phyloP scores from a whole-genome alignment of 2,113 vertebrate genomes.

The Opisthocomus hoazin region DNA sequence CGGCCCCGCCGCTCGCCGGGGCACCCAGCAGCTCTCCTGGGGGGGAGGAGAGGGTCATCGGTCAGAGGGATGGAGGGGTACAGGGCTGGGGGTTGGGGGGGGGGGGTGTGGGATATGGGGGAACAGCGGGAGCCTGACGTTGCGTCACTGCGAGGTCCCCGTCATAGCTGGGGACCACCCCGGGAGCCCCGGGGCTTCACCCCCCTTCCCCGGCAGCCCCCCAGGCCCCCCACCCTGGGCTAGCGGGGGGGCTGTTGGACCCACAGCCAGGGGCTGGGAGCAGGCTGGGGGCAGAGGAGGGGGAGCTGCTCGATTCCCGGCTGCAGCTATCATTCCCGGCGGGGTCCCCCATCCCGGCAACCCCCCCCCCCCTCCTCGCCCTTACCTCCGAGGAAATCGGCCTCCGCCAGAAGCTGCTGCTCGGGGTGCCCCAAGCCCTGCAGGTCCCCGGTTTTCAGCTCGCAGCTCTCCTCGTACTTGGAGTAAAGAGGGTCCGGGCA shows the following conservation, averaged over 20 bases:
- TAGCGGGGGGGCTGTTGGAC: rapidly evolving
- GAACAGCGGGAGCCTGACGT: neutral
- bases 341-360: neutral
- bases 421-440: constrained; percentile 57
- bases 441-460: constrained; percentile 65
- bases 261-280: neutral
- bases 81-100: neutral
- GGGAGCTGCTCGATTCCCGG: neutral
- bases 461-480: constrained; percentile 83
- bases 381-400: constrained; percentile 83
- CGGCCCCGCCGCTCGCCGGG: constrained; percentile 75
- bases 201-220: neutral
- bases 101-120: neutral
- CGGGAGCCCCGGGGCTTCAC: neutral
- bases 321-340: neutral
- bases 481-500: constrained; percentile 86
- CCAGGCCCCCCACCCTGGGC: neutral
- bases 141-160: neutral
- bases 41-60: neutral
- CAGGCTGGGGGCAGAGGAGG: neutral
- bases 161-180: neutral
- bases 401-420: constrained; percentile 75
- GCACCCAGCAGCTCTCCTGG: constrained; percentile 82
- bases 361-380: neutral
- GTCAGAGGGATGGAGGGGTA: neutral